Conservation (phyloP, 2,888 invertebrate species). For the Meiosimyza platycephala region DNA sequence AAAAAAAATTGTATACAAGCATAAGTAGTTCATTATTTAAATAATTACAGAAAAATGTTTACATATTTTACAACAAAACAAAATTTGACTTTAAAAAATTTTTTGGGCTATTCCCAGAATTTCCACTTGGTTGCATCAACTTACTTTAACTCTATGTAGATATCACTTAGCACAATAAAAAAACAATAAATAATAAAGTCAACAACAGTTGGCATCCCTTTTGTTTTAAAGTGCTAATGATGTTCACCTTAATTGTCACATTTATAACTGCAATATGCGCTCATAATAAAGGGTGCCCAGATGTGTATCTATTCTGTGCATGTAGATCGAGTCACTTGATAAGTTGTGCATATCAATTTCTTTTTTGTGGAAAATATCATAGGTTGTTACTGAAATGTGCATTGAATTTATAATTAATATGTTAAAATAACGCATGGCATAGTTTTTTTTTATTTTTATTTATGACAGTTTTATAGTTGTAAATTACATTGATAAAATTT, state of each 20-base stretch:
- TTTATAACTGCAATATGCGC: background rate
- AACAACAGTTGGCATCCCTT: constrained; percentile 7
- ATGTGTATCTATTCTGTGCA: background rate
- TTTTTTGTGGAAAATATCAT: background rate
- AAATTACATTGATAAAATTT: constrained; percentile 33
- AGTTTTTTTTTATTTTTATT: constrained; percentile 12
- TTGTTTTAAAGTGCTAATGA: background rate
- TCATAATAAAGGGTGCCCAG: too few relatives aligned
- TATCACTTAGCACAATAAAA: background rate
- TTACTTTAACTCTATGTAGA: too few relatives aligned
- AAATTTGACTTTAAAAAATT: too few relatives aligned
- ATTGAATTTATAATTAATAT: constrained; percentile 21
- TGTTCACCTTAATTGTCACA: constrained; percentile 3
- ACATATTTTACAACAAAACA: too few relatives aligned
- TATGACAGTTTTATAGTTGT: constrained; percentile 34
- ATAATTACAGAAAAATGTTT: too few relatives aligned
- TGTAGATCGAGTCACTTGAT: constrained; percentile 11
- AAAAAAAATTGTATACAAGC: too few relatives aligned
- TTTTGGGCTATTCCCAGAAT: background rate
- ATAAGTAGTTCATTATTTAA: too few relatives aligned
- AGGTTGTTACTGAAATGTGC: background rate
- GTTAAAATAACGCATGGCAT: background rate
- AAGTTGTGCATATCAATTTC: constrained; percentile 8
- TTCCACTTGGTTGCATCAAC: constrained; percentile 3
- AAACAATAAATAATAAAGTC: constrained; percentile 19